Percentiles rank a stretch among this genome's conserved stretches.
phyloP scores from a whole-genome alignment of 2,797 vertebrate genomes.

The Scolopax bukidnonensis region DNA sequence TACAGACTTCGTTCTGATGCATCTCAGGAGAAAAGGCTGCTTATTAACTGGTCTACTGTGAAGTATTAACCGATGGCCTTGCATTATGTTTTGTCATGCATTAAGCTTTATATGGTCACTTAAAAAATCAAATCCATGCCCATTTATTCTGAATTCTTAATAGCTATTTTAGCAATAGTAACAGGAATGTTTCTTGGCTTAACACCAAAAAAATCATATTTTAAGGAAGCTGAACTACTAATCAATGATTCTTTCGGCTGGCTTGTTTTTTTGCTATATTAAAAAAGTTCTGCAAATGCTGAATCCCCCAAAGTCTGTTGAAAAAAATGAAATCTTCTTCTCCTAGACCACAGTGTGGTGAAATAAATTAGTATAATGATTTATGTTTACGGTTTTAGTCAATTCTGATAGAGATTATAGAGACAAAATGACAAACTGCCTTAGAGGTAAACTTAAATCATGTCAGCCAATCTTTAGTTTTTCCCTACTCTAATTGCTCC shows the following conservation, averaged over 20 bases:
- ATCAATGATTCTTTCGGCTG: constrained; percentile 72
- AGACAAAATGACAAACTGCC: constrained; percentile 89
- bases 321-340: constrained; percentile 81
- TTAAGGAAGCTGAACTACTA: constrained; percentile 68
- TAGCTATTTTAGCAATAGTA: constrained; percentile 42
- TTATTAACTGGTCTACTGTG: constrained; percentile 63
- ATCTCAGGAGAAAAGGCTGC: constrained; percentile 56
- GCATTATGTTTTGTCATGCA: constrained; percentile 23
- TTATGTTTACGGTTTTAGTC: constrained; percentile 89
- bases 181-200: constrained; percentile 41
- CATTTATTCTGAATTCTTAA: constrained; percentile 49
- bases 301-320: constrained; percentile 74
- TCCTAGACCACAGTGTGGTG: constrained; percentile 76
- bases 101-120: constrained; percentile 58
- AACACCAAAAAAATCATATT: constrained; percentile 52
- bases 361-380: constrained; percentile 91
- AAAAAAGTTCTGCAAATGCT: constrained; percentile 74
- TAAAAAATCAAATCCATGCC: constrained; percentile 54
- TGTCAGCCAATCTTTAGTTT: constrained; percentile 89
- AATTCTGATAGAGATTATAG: constrained; percentile 90
- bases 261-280: constrained; percentile 42
- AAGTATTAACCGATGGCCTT: constrained; percentile 46
- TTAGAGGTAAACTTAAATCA: constrained; percentile 86
- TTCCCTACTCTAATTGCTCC: constrained; percentile 88
- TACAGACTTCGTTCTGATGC: background rate